Conservation (phyloP, 2,797 vertebrate species). For the Bufotes viridis region DNA sequence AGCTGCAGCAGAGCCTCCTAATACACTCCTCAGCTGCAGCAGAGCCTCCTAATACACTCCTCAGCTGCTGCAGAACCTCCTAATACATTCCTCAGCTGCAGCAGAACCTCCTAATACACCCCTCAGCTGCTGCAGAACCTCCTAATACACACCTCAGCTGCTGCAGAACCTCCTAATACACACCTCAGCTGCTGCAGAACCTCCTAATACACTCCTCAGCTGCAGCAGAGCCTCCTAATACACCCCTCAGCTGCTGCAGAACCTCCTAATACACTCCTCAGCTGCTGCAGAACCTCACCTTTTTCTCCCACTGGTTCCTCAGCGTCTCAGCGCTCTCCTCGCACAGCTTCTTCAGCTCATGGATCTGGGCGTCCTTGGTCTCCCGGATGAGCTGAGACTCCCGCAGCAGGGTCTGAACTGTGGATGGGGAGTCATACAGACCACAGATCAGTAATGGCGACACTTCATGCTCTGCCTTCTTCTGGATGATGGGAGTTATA, state of each 20-base stretch:
- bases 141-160: neutral
- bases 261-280: neutral
- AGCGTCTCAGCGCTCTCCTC: conserved; percentile 86
- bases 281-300: conserved; percentile 73
- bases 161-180: no score
- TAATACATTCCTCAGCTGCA: neutral
- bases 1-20: no score
- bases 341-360: conserved; percentile 90
- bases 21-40: no score
- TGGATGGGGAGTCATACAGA: conserved; percentile 60
- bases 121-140: neutral
- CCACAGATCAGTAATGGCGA: neutral
- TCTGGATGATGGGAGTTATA: neutral
- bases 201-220: neutral
- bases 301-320: conserved; percentile 95
- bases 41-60: no score
- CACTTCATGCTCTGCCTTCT: no score
- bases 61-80: no score
- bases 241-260: neutral
- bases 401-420: conserved; percentile 91
- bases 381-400: conserved; percentile 91
- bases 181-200: neutral
- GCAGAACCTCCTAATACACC: neutral
- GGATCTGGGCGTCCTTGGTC: conserved; percentile 92
- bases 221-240: neutral